Evolutionary conservation across 1,140 invertebrate genomes (phyloP), one percentile per base, ranked within the genome.

Genomic region (Notospermus geniculatus): DNA sequence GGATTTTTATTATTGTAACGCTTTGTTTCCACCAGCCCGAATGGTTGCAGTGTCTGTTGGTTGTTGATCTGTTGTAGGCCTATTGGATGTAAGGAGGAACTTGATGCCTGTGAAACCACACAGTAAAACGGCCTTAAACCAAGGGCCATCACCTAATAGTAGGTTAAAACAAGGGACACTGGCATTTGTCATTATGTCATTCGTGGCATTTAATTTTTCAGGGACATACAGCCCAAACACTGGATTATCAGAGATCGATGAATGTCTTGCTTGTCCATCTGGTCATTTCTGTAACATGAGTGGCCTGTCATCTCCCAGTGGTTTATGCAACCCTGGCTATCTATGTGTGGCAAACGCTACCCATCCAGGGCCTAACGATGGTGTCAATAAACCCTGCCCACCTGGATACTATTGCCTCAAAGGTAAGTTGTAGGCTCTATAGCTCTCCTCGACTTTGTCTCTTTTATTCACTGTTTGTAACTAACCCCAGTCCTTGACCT

Each of bases 371-470:
- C 73, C 71, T n/a, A 70, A 72, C 56, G 71, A 75, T 63, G 74
- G 73, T 36, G 52, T 62, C 61, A 79, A 79, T 64, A 64, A 57
- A 68, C 73, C 70, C 1, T 79, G 77, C 66, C 76, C 75, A 2
- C 64, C 67, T 27, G 77, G 74, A 22, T 64, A 73, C 57, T 79
- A 77, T 60, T 79, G 77, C 64, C 36, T 57, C 30, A 60, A 70
- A 70, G 76, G 77, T 76, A 62, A 58, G 67, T 11, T 19, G 19
- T n/a, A n/a, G n/a, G n/a, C n/a, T n/a, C n/a, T n/a, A n/a, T n/a
- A n/a, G n/a, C n/a, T n/a, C n/a, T n/a, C n/a, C n/a, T n/a, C n/a
- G n/a, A n/a, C n/a, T n/a, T n/a, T n/a, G n/a, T n/a, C n/a, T n/a
- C n/a, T 28, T n/a, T 53, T 13, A 25, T 15, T 13, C 52, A 13